Base-by-base conservation (phyloP, 2,113 vertebrate species). In the Poecilia latipinna region DNA sequence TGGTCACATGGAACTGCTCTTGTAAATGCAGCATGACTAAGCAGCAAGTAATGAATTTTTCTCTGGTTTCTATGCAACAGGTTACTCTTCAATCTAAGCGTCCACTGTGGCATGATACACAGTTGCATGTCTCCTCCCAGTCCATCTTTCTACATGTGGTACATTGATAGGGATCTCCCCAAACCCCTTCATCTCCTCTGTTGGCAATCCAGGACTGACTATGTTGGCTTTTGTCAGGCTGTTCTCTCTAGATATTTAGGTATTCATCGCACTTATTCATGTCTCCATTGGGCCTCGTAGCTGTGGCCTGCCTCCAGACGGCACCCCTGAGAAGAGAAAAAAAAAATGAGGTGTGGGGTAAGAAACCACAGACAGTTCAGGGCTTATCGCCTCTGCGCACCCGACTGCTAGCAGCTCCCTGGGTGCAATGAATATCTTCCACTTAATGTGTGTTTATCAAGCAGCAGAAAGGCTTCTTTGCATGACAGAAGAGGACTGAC, bases 11-110 rank as follows among this genome's bases (percentile, higher is more conserved):
- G 85, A 90, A 64, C 84, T 86, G 90, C 84, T 87, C 78, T 75
- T 82, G 82, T 82, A 93, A 93, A 93, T 88, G 77, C 77, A 80
- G 84, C 88, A 86, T 91, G 91, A 92, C 93, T 91, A 94, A 94
- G 88, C 61, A 87, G 78, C 86, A 64, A 79, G 78, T 90, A 93
- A 92, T 92, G 89, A 79, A 91, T 87, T 84, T 80, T 79, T 88
- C 85, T 88, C 83, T 91, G 92, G 78, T 83, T 82, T 86, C 72
- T 84, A 80, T 75, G 70, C 80, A 80, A 88, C 79, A 70, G 89
- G 83, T 92, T 88, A 93, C 91, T 90, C 89, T 74, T 77, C 89
- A 89, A 88, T 84, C 84, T 80, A 83, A 72, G 82, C 70, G 88
- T 69, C 73, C 74, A 71, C 72, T 35, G 42, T 65, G 83, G 79